Evolutionary conservation across 37 sponge, comb jelly and placozoan genomes (phyloP).

Genomic region (Mnemiopsis leidyi): DNA sequence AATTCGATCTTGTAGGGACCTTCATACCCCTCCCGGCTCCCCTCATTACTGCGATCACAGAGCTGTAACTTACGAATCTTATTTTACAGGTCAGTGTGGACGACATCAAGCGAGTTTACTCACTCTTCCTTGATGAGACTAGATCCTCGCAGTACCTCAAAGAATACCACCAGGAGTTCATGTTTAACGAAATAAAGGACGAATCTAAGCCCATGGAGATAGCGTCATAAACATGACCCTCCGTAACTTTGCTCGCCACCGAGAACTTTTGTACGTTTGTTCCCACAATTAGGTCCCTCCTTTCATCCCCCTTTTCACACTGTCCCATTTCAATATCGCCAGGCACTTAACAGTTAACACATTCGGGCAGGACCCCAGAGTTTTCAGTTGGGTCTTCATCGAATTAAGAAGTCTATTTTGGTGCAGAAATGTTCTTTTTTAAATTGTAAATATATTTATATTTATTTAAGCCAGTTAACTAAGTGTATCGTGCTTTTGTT

Average conservation of each 20-base stretch:
- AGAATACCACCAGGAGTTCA: slow-evolving; percentile 79
- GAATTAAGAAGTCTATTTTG: background rate
- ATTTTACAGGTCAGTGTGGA: slow-evolving; percentile 86
- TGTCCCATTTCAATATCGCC: too few relatives aligned
- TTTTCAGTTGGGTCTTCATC: background rate
- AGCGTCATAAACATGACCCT: background rate
- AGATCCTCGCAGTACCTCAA: slow-evolving; percentile 92
- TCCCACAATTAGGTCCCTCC: too few relatives aligned
- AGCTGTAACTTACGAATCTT: background rate
- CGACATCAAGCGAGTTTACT: slow-evolving; percentile 94
- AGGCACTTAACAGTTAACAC: background rate
- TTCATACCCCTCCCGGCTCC: too few relatives aligned
- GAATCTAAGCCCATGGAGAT: slow-evolving; percentile 52
- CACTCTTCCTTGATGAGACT: slow-evolving; percentile 88
- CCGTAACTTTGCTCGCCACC: background rate
- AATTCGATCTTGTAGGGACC: too few relatives aligned
- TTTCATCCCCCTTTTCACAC: too few relatives aligned
- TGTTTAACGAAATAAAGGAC: slow-evolving; percentile 74
- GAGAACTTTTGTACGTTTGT: too few relatives aligned
- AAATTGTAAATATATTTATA: background rate
- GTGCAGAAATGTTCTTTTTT: background rate
- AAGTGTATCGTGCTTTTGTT: too few relatives aligned
- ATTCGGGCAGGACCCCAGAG: background rate
- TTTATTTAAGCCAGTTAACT: background rate
- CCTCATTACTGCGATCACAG: too few relatives aligned